phyloP scores from a whole-genome alignment of 2,113 vertebrate genomes.

The Crotalus horridus region DNA sequence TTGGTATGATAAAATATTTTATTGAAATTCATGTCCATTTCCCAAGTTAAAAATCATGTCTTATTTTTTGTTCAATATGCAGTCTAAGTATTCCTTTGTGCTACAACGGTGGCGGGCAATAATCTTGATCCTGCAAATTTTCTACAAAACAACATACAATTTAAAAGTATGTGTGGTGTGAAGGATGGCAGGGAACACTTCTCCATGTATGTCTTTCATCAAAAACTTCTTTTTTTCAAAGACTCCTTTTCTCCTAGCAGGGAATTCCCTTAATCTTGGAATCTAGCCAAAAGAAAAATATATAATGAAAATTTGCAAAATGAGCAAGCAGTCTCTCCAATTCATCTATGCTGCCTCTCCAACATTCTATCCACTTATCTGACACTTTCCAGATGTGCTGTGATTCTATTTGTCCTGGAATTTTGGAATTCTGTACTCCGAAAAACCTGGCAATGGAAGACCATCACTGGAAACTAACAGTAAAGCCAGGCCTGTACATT shows the following conservation, averaged over 20 bases:
- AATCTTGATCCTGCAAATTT: neutral
- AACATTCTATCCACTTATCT: neutral
- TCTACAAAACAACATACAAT: neutral
- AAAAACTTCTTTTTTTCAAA: neutral
- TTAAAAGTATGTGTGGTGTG: neutral
- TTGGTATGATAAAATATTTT: neutral
- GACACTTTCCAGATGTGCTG: too few species aligned
- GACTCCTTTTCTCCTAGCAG: neutral
- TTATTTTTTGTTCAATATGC: neutral
- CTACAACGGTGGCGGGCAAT: neutral
- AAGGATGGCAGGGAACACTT: neutral
- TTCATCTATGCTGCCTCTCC: neutral
- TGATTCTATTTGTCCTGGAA: too few species aligned
- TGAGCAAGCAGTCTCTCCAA: too few species aligned
- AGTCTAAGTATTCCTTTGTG: neutral
- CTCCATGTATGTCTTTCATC: neutral
- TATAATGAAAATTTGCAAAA: neutral
- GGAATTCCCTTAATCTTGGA: neutral
- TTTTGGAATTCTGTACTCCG: too few species aligned
- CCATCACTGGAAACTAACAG: neutral
- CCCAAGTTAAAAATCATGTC: neutral
- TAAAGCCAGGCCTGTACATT: neutral
- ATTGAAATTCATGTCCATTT: neutral
- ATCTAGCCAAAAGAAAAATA: neutral
- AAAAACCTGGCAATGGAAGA: too few species aligned